phyloP scores from a whole-genome alignment of 2,888 invertebrate species.

The Empis stercorea region DNA sequence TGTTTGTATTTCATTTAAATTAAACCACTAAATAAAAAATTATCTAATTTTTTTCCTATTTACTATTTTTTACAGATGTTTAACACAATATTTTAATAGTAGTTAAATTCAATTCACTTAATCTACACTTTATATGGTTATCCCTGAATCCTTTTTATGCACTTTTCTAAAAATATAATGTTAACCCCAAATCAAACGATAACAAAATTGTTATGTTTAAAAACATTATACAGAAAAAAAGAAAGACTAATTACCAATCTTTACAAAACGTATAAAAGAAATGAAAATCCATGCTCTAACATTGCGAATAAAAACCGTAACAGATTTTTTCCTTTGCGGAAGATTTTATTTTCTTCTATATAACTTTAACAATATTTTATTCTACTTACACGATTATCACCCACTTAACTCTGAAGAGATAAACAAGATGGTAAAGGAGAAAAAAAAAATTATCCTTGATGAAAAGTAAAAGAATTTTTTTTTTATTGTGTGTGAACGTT shows the following conservation, averaged over 20 bases:
- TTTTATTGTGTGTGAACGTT: slow-evolving; percentile 5
- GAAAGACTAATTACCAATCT: not conserved
- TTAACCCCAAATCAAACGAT: not conserved
- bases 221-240: not conserved
- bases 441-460: not conserved
- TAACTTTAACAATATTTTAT: slow-evolving; percentile 3
- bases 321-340: slow-evolving; percentile 5
- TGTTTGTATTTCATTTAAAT: too few relatives aligned
- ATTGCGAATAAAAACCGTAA: slow-evolving; percentile 1
- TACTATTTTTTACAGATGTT: too few relatives aligned
- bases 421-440: slow-evolving; percentile 3
- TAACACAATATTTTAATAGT: too few relatives aligned
- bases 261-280: slow-evolving; percentile 3
- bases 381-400: slow-evolving; percentile 14
- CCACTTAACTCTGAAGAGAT: slow-evolving; percentile 9
- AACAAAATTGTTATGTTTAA: not conserved
- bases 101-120: too few relatives aligned
- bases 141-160: too few relatives aligned
- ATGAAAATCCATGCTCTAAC: not conserved
- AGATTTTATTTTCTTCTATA: not conserved
- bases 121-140: too few relatives aligned
- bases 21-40: too few relatives aligned
- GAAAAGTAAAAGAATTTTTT: not conserved
- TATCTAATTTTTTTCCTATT: too few relatives aligned
- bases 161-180: not conserved